These are phyloP conservation scores for Drosophila malerkotliana DNA, from an alignment of 1,140 invertebrate species.

Conservation along the genomic window DNA sequence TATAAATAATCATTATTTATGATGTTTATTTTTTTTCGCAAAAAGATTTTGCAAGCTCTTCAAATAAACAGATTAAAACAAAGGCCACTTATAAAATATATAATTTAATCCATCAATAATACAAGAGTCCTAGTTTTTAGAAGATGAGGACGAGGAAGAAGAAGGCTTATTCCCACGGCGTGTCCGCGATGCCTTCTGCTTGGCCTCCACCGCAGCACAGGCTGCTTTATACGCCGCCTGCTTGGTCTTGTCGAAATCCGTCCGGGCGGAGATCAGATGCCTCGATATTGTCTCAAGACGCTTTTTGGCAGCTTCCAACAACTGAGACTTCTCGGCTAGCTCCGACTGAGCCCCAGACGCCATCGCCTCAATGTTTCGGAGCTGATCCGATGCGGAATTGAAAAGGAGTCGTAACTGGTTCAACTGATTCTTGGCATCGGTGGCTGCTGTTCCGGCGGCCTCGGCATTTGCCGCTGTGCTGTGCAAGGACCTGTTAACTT, in stretches of 20 bases:
- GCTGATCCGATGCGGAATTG: constrained; percentile 83
- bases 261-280: constrained; percentile 85
- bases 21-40: too few relatives aligned
- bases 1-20: too few relatives aligned
- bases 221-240: constrained; percentile 87
- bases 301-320: constrained; percentile 87
- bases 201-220: constrained; percentile 87
- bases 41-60: too few relatives aligned
- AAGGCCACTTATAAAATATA: background rate
- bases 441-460: constrained; percentile 85
- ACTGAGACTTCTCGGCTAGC: constrained; percentile 86
- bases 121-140: background rate
- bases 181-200: constrained; percentile 58
- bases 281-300: constrained; percentile 86
- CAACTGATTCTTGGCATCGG: constrained; percentile 85
- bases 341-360: constrained; percentile 86
- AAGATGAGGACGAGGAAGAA: background rate
- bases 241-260: constrained; percentile 87
- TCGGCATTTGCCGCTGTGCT: constrained; percentile 86
- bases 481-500: constrained; percentile 86
- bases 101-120: background rate
- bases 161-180: background rate
- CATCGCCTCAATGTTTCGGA: constrained; percentile 86
- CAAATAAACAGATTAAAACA: too few relatives aligned
- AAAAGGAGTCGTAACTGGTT: constrained; percentile 83